phyloP scores from a whole-genome alignment of 2,113 vertebrate species.

The mouse (Mus musculus) region GRCm39 chr10:11990001-11990500 shows the following conservation, averaged over 20 bases:
- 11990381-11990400: not conserved
- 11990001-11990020: fast-evolving
- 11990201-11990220: not conserved
- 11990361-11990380: not conserved
- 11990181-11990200: not conserved
- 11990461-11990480: no score
- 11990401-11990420: no score
- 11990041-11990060: no score
- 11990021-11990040: no score
- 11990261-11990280: not conserved
- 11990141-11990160: not conserved
- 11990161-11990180: not conserved
- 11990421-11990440: not conserved
- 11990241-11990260: not conserved
- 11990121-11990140: no score
- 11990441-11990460: not conserved
- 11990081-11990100: no score
- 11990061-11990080: no score
- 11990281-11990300: not conserved
- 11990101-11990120: no score
- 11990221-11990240: not conserved
- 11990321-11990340: not conserved
- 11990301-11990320: not conserved
- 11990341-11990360: not conserved
- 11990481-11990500: not conserved